These are phyloP conservation scores for Trichogramma evanescens DNA, from an alignment of 2,888 invertebrate genomes.

Conservation along the genomic window DNA sequence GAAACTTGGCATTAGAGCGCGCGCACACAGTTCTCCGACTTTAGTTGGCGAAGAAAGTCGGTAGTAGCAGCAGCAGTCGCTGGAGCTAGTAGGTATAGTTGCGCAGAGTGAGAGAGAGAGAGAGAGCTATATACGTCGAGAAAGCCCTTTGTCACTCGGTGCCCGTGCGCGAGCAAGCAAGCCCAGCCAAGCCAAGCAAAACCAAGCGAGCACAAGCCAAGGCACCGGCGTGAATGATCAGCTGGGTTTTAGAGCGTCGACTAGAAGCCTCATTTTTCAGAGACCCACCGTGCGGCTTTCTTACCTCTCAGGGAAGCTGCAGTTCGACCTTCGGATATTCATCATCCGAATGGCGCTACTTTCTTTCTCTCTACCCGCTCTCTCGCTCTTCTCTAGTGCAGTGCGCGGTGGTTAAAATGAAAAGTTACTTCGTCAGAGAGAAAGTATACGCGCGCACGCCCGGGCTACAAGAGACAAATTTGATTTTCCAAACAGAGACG, in stretches of 20 bases:
- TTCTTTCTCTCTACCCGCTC: not conserved
- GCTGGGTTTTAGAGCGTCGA: conserved; percentile 22
- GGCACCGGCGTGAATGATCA: conserved; percentile 25
- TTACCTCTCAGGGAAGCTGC: not conserved
- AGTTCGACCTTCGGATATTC: conserved; percentile 17
- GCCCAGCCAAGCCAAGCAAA: not conserved
- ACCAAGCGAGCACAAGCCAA: conserved; percentile 15
- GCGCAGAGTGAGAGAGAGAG: not conserved
- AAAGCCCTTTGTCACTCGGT: not conserved
- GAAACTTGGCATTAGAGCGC: too few relatives aligned
- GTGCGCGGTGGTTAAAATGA: conserved; percentile 10
- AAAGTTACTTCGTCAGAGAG: conserved; percentile 4
- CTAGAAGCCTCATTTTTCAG: conserved; percentile 34
- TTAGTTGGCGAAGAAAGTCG: too few relatives aligned
- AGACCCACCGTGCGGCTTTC: too few relatives aligned
- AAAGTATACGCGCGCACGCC: not conserved
- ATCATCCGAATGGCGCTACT: conserved; percentile 23
- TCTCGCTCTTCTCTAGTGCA: too few relatives aligned
- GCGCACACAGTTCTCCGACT: too few relatives aligned
- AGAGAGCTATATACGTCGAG: not conserved
- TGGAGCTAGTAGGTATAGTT: not conserved
- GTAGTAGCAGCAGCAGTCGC: too few relatives aligned
- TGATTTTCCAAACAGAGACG: conserved; percentile 7
- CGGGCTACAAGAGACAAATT: conserved; percentile 13
- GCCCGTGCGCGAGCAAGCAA: too few relatives aligned